phyloP scores from a whole-genome alignment of 2,888 invertebrate genomes.

The Invenusta paracnida region DNA sequence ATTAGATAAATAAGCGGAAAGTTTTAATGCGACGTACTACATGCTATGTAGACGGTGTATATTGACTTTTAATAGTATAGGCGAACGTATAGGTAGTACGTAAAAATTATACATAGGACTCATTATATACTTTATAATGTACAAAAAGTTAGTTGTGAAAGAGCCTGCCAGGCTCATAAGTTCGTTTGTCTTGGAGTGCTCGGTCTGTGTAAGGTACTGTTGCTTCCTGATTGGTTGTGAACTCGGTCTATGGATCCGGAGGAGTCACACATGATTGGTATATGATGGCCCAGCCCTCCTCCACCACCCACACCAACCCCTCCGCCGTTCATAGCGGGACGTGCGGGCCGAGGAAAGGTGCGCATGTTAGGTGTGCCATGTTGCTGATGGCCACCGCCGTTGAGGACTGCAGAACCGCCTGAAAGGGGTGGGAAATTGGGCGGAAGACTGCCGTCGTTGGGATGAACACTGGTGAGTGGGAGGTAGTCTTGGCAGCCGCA shows the following conservation, averaged over 20 bases:
- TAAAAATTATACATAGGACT: too few species aligned
- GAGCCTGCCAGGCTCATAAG: too few species aligned
- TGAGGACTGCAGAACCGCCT: neutral
- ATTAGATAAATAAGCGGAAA: too few species aligned
- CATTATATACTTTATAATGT: too few species aligned
- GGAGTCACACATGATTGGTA: neutral
- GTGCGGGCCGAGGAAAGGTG: constrained; percentile 12
- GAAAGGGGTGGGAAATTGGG: neutral
- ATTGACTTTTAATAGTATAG: too few species aligned
- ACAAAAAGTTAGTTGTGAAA: too few species aligned
- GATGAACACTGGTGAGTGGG: neutral
- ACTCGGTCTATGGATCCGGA: neutral
- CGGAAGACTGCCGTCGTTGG: neutral
- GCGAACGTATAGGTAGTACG: too few species aligned
- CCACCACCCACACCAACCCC: neutral
- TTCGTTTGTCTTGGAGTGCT: neutral
- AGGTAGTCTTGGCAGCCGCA: constrained; percentile 28
- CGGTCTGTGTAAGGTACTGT: neutral
- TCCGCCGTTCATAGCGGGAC: neutral
- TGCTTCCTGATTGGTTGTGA: neutral
- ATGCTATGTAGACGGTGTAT: too few species aligned
- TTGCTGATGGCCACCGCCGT: too few species aligned
- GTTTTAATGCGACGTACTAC: too few species aligned
- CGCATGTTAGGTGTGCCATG: neutral
- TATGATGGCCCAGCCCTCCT: neutral